Evolutionary conservation across 2,113 vertebrate species (phyloP).

Genomic region (Atractosteus spatula): DNA sequence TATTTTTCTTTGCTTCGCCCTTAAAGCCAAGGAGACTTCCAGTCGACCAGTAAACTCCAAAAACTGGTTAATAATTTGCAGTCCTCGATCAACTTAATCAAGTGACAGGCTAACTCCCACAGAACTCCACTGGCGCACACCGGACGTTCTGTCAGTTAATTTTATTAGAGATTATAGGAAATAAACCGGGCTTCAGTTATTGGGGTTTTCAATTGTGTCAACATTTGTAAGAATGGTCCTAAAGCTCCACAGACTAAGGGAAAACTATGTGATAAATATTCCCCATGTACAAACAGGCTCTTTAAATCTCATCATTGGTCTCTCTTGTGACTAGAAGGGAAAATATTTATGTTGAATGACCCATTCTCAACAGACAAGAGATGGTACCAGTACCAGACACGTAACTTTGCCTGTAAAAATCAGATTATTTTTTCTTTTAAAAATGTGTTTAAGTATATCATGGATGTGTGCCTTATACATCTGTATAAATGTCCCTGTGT

Average conservation of each 20-base stretch:
- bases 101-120: slow-evolving; percentile 37
- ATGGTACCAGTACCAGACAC: too few relatives aligned
- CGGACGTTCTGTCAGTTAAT: slow-evolving; percentile 44
- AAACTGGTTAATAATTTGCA: slow-evolving; percentile 61
- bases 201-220: slow-evolving; percentile 12
- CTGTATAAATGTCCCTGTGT: too few relatives aligned
- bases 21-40: slow-evolving; percentile 51
- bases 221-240: slow-evolving; percentile 4
- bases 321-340: slow-evolving; percentile 17
- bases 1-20: slow-evolving; percentile 9
- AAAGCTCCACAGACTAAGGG: not conserved
- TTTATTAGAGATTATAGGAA: slow-evolving; percentile 39
- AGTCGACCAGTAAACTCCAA: slow-evolving; percentile 47
- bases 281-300: slow-evolving; percentile 8
- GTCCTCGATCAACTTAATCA: slow-evolving; percentile 40
- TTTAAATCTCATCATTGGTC: slow-evolving; percentile 16
- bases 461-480: too few relatives aligned
- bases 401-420: too few relatives aligned
- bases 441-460: too few relatives aligned
- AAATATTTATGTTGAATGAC: slow-evolving; percentile 15
- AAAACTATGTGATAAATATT: slow-evolving; percentile 11
- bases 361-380: too few relatives aligned
- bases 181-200: slow-evolving; percentile 29
- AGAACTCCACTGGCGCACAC: slow-evolving; percentile 13
- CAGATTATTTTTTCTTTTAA: too few relatives aligned